phyloP scores from a whole-genome alignment of 1,140 invertebrate genomes.

The Eriocheir sinensis region DNA sequence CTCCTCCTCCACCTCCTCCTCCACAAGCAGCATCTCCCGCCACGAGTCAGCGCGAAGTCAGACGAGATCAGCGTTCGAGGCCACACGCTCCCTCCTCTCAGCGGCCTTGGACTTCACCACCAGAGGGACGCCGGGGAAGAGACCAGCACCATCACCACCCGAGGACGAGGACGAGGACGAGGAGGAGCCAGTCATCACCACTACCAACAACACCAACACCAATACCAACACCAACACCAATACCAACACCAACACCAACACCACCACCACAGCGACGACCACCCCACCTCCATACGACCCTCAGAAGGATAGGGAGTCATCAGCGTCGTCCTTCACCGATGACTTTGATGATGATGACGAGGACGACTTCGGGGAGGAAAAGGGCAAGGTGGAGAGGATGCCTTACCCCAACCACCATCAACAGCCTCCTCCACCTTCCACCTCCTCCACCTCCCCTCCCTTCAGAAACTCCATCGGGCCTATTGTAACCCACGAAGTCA shows the following conservation, averaged over 20 bases:
- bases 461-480: conserved; percentile 77
- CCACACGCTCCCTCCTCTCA: conserved; percentile 73
- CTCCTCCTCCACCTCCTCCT: neutral
- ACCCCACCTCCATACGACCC: neutral
- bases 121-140: conserved; percentile 74
- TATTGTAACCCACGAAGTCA: conserved; percentile 44
- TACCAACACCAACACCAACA: too few species aligned
- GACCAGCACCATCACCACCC: conserved; percentile 78
- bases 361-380: conserved; percentile 43
- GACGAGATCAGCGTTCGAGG: conserved; percentile 75
- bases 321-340: conserved; percentile 77
- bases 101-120: conserved; percentile 76
- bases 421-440: neutral
- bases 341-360: conserved; percentile 78
- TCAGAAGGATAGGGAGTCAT: conserved; percentile 68
- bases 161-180: conserved; percentile 49
- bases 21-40: neutral
- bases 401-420: too few species aligned
- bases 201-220: too few species aligned
- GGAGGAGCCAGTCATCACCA: neutral
- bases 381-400: neutral
- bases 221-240: too few species aligned
- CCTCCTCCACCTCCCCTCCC: conserved; percentile 60
- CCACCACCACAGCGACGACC: neutral
- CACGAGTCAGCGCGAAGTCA: conserved; percentile 63